Conservation (phyloP, 2,797 vertebrate species). For the Thripadectes ignobilis region DNA sequence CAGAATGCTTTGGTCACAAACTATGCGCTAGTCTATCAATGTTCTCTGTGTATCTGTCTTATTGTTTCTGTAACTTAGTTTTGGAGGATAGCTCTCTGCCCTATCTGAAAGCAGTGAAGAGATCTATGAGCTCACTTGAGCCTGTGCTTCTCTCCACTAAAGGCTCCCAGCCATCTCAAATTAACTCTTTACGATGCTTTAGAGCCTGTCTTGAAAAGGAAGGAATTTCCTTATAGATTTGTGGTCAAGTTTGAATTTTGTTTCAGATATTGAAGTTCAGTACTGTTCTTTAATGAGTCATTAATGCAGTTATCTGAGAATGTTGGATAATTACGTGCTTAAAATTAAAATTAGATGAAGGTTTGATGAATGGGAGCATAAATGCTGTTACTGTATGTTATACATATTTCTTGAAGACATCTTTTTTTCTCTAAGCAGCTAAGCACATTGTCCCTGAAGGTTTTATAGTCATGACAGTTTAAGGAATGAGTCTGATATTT, state of each 20-base stretch:
- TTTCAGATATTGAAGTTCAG: background rate
- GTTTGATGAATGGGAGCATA: background rate
- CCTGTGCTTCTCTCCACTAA: background rate
- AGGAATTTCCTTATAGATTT: background rate
- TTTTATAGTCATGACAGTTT: conserved; percentile 30
- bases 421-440: background rate
- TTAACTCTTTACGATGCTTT: background rate
- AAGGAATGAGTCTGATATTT: conserved; percentile 38
- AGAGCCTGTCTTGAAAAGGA: background rate
- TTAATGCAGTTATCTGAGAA: background rate
- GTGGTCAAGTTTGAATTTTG: background rate
- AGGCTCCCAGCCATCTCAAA: background rate
- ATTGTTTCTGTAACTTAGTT: background rate
- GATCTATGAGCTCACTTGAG: background rate
- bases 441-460: conserved; percentile 30
- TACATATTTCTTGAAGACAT: background rate
- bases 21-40: background rate
- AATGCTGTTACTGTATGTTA: background rate
- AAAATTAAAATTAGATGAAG: conserved; percentile 9
- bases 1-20: background rate
- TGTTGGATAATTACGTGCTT: background rate
- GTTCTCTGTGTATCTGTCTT: background rate
- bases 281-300: background rate
- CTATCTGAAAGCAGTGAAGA: background rate
- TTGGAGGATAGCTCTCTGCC: background rate